These are phyloP conservation scores for Cephalophus harveyi DNA, from an alignment of 2,113 vertebrate genomes.

Conservation along the genomic window DNA sequence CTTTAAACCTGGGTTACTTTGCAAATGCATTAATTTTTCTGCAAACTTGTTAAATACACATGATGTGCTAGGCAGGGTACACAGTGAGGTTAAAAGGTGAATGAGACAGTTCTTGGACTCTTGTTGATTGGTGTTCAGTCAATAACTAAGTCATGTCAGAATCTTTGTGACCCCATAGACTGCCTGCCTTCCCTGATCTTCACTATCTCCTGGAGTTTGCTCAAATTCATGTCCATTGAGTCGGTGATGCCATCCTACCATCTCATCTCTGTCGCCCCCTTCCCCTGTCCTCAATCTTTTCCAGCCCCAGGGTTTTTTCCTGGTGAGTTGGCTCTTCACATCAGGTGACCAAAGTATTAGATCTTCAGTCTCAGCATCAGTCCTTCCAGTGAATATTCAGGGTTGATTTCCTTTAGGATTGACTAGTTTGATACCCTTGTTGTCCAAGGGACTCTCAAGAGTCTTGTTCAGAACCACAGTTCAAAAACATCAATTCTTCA, in stretches of 20 bases:
- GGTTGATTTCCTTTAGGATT: background rate
- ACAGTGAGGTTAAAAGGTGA: background rate
- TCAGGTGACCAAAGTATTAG: background rate
- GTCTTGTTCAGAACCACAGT: background rate
- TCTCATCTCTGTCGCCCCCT: background rate
- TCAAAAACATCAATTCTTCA: background rate
- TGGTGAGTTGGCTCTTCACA: background rate
- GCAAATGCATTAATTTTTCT: background rate
- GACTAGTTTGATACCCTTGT: background rate
- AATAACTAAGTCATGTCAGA: background rate
- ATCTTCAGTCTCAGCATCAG: background rate
- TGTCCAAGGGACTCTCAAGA: background rate
- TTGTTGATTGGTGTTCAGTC: background rate
- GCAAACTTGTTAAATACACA: background rate
- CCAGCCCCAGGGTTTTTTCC: background rate
- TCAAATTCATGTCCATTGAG: background rate
- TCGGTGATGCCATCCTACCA: background rate
- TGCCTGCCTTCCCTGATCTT: background rate
- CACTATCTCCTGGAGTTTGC: background rate
- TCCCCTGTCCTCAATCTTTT: background rate
- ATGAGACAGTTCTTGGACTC: background rate
- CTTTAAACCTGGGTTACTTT: background rate
- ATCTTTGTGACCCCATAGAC: background rate
- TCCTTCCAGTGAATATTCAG: background rate
- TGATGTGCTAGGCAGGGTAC: background rate